Conservation (phyloP, 37 sponge, comb jelly and placozoan species). For the Beroe ovata region DNA sequence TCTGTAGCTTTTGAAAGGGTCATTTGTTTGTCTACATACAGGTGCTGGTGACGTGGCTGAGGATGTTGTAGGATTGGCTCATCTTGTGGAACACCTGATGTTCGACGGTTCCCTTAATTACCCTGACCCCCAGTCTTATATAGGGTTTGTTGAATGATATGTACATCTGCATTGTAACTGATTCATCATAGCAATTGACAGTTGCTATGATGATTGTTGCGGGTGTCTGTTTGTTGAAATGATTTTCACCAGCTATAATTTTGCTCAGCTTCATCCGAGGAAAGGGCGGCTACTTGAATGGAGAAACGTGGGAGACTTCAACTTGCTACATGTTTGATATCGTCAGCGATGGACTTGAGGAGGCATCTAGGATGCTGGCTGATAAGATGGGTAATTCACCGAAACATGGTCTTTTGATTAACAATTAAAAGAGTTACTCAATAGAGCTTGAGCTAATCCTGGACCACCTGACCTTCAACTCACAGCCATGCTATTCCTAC, state of each 20-base stretch:
- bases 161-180: no score
- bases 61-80: conserved; percentile 33
- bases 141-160: neutral
- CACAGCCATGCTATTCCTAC: no score
- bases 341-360: neutral
- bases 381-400: conserved; percentile 6
- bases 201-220: no score
- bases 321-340: conserved; percentile 5
- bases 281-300: neutral
- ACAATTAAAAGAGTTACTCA: no score
- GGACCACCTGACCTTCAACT: no score
- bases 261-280: conserved; percentile 15
- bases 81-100: conserved; percentile 51
- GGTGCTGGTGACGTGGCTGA: conserved; percentile 14
- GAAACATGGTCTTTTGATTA: no score
- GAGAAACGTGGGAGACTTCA: neutral
- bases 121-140: neutral
- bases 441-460: no score
- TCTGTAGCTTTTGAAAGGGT: no score
- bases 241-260: no score
- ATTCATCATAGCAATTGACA: no score
- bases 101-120: conserved; percentile 43
- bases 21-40: no score
- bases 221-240: no score
- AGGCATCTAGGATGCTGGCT: neutral